Evolutionary conservation across 2,113 vertebrate species (phyloP).

Genomic region (Hylia prasina): DNA sequence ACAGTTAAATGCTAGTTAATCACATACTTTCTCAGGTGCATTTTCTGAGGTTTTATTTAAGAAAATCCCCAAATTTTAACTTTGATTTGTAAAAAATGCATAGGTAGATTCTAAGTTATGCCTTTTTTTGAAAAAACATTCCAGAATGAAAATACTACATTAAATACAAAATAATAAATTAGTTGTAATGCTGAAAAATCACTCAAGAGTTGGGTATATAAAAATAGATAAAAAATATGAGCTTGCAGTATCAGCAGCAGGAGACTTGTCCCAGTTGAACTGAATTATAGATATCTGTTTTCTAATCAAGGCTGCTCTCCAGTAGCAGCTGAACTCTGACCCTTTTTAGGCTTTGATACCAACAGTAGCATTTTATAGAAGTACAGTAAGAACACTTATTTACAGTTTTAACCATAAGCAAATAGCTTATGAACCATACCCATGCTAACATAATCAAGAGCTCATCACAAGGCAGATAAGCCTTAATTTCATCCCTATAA

Average conservation of each 20-base stretch:
- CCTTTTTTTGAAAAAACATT: neutral
- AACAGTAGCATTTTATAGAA: neutral
- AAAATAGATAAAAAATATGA: neutral
- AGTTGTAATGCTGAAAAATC: neutral
- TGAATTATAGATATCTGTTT: neutral
- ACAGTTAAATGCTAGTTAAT: neutral
- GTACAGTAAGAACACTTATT: neutral
- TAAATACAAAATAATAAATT: neutral
- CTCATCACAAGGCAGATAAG: neutral
- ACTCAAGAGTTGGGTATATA: neutral
- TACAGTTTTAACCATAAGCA: neutral
- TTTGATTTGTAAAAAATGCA: neutral
- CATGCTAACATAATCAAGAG: neutral
- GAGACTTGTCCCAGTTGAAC: slow-evolving; percentile 6
- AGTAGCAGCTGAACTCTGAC: neutral
- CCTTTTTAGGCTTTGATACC: neutral
- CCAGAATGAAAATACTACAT: neutral
- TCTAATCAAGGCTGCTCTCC: neutral
- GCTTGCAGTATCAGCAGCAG: neutral
- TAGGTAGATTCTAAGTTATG: neutral
- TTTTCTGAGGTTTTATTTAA: neutral
- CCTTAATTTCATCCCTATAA: neutral
- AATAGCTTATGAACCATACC: neutral
- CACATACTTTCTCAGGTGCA: neutral
- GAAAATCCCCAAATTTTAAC: neutral